phyloP scores from a whole-genome alignment of 2,797 vertebrate genomes.

The Chelonia mydas region DNA sequence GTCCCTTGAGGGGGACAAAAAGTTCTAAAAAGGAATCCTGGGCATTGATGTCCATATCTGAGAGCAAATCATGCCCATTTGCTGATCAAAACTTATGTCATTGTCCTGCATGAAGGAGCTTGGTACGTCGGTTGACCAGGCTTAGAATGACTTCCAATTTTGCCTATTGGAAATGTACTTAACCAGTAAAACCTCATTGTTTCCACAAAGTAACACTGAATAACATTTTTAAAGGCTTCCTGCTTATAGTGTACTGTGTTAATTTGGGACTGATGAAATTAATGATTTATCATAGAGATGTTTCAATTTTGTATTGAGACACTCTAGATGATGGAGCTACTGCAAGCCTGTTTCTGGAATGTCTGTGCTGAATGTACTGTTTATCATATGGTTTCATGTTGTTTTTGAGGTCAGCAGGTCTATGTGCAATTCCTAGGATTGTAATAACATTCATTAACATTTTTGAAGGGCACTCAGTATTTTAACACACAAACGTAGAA shows the following conservation, averaged over 20 bases:
- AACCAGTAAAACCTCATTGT: not conserved
- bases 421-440: too few species aligned
- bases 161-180: conserved; percentile 11
- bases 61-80: not conserved
- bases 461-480: too few species aligned
- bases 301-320: not conserved
- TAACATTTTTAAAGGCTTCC: not conserved
- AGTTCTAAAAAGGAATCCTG: not conserved
- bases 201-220: conserved; percentile 7
- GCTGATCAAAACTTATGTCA: not conserved
- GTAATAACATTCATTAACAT: too few species aligned
- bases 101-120: not conserved
- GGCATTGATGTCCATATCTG: not conserved
- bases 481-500: too few species aligned
- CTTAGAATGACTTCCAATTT: conserved; percentile 36
- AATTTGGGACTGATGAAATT: not conserved
- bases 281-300: not conserved
- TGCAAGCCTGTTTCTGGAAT: conserved; percentile 2
- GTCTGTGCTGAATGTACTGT: not conserved
- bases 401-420: too few species aligned
- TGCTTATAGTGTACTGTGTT: not conserved
- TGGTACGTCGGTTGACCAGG: not conserved
- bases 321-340: not conserved
- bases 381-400: too few species aligned
- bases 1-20: too few species aligned